These are phyloP conservation scores for Nannospalax galili DNA, from an alignment of 2,113 vertebrate species.

Conservation along the genomic window DNA sequence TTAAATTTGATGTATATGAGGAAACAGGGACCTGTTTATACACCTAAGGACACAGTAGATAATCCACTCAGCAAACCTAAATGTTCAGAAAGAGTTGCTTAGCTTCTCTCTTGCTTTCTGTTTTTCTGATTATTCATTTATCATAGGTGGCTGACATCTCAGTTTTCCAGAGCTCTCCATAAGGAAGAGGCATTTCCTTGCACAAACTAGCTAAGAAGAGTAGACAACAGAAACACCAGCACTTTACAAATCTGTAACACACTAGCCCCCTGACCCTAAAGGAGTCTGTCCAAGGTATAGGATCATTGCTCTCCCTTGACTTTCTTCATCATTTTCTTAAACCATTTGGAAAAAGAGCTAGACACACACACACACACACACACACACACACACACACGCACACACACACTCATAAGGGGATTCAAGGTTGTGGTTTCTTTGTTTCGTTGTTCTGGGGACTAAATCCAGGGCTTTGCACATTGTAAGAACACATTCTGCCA, in stretches of 20 bases:
- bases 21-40: neutral
- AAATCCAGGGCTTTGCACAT: no score
- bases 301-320: no score
- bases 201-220: neutral
- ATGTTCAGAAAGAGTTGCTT: neutral
- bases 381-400: no score
- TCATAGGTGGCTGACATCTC: no score
- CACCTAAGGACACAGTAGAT: neutral
- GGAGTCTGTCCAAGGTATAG: no score
- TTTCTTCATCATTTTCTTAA: no score
- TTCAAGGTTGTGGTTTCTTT: no score
- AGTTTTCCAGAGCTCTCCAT: neutral
- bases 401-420: no score
- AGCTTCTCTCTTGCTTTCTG: neutral
- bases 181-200: neutral
- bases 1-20: neutral
- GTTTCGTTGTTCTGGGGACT: no score
- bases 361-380: no score
- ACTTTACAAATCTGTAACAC: neutral
- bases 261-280: rapidly evolving
- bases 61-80: no score
- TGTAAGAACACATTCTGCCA: no score
- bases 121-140: neutral
- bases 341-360: neutral
- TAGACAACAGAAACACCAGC: neutral